A percentile compares a stretch with the other conserved stretches of the same genome.
Evolutionary conservation across 2,888 invertebrate species (phyloP).

Genomic region (Erpobdella octoculata): DNA sequence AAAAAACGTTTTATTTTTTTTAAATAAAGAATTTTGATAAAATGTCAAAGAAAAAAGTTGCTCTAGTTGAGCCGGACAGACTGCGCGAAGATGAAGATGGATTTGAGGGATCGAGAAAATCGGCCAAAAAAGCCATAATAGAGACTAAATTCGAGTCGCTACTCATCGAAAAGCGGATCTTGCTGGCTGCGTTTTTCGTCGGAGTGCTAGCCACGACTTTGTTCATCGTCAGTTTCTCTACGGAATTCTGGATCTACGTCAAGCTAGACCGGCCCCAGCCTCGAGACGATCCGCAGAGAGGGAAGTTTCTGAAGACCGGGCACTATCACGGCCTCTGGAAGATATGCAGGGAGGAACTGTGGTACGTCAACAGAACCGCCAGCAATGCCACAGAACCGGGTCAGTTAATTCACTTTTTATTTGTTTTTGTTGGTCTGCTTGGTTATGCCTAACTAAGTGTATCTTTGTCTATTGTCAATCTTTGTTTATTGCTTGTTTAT

Average conservation of each 20-base stretch:
- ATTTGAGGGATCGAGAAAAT: background rate
- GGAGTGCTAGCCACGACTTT: slow-evolving; percentile 20
- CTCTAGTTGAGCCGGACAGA: background rate
- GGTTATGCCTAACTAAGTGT: background rate
- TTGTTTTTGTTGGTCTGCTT: background rate
- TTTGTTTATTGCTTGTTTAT: background rate
- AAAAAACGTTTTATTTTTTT: too few relatives aligned
- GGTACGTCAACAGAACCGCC: slow-evolving; percentile 6
- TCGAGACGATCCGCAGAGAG: background rate
- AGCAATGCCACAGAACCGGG: slow-evolving; percentile 9
- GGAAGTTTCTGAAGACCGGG: slow-evolving; percentile 20
- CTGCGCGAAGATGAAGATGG: background rate
- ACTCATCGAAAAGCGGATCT: slow-evolving; percentile 14
- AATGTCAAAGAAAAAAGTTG: slow-evolving; percentile 12
- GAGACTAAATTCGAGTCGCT: slow-evolving; percentile 8
- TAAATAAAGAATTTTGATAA: background rate
- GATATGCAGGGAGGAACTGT: slow-evolving; percentile 27
- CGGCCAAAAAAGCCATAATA: background rate
- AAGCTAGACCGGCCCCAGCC: background rate
- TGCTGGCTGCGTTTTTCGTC: slow-evolving; percentile 22
- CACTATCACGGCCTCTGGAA: slow-evolving; percentile 33
- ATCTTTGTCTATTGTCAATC: background rate
- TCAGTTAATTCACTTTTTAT: background rate
- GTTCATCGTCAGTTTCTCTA: slow-evolving; percentile 28
- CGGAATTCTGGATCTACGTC: slow-evolving; percentile 28